Evolutionary conservation across 1,140 invertebrate species (phyloP).

Genomic region (Saccostrea glomerata): DNA sequence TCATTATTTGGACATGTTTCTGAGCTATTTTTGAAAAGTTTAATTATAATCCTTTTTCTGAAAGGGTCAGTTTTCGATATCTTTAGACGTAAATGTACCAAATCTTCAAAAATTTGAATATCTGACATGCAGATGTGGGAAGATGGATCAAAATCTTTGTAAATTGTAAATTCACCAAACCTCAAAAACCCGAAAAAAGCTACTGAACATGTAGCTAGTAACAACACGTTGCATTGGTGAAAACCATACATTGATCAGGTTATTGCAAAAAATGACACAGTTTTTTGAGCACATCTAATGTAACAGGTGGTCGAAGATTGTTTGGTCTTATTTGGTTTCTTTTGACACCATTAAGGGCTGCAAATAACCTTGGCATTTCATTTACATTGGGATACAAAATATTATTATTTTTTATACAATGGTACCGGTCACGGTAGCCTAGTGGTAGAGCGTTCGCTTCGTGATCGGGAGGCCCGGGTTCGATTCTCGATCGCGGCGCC

Average conservation of each 20-base stretch:
- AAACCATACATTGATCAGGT: neutral
- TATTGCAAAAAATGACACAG: neutral
- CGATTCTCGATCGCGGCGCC: too few relatives aligned
- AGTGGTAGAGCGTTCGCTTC: too few relatives aligned
- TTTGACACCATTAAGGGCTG: neutral
- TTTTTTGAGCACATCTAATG: slow-evolving; percentile 43
- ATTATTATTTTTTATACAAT: too few relatives aligned
- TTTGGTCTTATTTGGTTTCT: neutral
- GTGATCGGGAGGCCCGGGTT: too few relatives aligned
- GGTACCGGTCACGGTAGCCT: too few relatives aligned
- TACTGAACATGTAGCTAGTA: slow-evolving; percentile 39
- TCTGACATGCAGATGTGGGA: slow-evolving; percentile 41
- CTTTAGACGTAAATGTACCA: neutral
- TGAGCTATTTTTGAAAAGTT: neutral
- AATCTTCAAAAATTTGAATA: neutral
- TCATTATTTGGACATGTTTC: slow-evolving; percentile 10
- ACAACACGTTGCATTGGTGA: slow-evolving; percentile 9
- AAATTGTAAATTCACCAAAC: slow-evolving; percentile 51
- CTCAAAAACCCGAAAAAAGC: slow-evolving; percentile 49
- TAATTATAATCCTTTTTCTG: slow-evolving; percentile 42
- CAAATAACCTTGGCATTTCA: too few relatives aligned
- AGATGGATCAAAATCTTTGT: slow-evolving; percentile 7
- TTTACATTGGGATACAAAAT: too few relatives aligned
- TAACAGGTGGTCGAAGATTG: slow-evolving; percentile 36
- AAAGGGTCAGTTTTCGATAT: slow-evolving; percentile 52